Conservation (phyloP, 2,888 invertebrate species). For the Tineola bisselliella region DNA sequence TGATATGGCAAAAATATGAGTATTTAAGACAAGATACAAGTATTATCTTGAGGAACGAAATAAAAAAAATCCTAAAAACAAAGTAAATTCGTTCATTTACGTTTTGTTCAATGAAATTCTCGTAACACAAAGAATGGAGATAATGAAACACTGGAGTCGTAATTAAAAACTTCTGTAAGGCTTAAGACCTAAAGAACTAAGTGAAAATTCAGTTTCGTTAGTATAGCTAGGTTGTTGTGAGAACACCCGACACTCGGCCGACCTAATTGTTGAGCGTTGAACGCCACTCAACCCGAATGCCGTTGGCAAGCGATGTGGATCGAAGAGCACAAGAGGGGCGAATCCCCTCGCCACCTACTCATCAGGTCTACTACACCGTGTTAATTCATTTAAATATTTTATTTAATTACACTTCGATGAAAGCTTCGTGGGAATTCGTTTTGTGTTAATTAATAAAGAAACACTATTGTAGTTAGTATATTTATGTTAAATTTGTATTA, state of each 20-base stretch:
- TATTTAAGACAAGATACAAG: too few species aligned
- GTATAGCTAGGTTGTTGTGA: not conserved
- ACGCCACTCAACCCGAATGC: conserved; percentile 48
- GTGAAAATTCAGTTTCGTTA: not conserved
- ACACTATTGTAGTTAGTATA: too few species aligned
- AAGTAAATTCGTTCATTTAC: too few species aligned
- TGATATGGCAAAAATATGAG: too few species aligned
- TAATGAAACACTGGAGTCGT: not conserved
- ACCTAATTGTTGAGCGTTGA: conserved; percentile 57
- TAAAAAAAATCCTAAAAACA: too few species aligned
- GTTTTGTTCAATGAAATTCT: not conserved
- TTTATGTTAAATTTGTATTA: too few species aligned
- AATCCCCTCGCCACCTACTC: not conserved
- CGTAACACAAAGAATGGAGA: not conserved
- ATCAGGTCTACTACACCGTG: not conserved
- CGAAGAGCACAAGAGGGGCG: conserved; percentile 13
- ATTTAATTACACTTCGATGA: not conserved
- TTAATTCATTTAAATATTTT: conserved; percentile 1
- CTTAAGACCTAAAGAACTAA: not conserved
- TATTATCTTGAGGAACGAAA: too few species aligned
- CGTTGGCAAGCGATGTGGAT: conserved; percentile 31
- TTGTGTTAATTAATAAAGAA: not conserved
- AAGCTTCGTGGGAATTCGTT: not conserved
- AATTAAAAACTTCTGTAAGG: not conserved
- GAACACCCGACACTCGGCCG: conserved; percentile 22